Evolutionary conservation across 2,888 invertebrate species (phyloP), one percentile per base, ranked within the genome.

Genomic region (Agapostemon virescens): DNA sequence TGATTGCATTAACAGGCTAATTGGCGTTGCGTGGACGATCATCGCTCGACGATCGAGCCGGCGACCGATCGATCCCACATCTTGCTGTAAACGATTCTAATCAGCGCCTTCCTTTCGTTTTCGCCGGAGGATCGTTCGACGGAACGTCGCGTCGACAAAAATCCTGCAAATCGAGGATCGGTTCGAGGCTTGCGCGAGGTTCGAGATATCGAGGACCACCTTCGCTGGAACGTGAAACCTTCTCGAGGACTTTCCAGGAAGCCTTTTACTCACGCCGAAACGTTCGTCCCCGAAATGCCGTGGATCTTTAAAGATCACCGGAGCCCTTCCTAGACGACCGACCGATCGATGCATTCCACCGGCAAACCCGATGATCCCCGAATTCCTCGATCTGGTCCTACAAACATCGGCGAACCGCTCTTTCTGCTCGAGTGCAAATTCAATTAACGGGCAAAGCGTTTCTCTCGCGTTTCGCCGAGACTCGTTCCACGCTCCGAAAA

Each of bases 1-100:
- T 89, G 90, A 91, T 90, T 90, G 90, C 88, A 82, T 82, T 84
- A 86, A 87, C 80, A 68, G 76, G 77, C 83, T 86, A 88, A 88
- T 87, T 88, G 86, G 72, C 45, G 66, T 71, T 72, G 67, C 74
- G 64, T 63, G 58, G 49, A 64, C 52, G 69, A 81, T 77, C 77
- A 69, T 82, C 69, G 81, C 38, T 69, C 38, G 33, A 67, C 61
- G 71, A 81, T 81, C 70, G 71, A 30, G 49, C 40, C 49, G 20
- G 45, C 17, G 9, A 69, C 23, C 38, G 55, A 77, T 81, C 81
- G 77, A 69, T 73, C 49, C 15, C 15, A 15, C 26, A 23, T 69
- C 23, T 17, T 38, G 40, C 9, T 30, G 5, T 9, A 40, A 61
- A 20, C 33, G 11, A 17, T 33, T 61, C 17, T 26, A 33, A 61